Conservation (phyloP, 2,888 invertebrate genomes). For the Drosophila acutilabella region DNA sequence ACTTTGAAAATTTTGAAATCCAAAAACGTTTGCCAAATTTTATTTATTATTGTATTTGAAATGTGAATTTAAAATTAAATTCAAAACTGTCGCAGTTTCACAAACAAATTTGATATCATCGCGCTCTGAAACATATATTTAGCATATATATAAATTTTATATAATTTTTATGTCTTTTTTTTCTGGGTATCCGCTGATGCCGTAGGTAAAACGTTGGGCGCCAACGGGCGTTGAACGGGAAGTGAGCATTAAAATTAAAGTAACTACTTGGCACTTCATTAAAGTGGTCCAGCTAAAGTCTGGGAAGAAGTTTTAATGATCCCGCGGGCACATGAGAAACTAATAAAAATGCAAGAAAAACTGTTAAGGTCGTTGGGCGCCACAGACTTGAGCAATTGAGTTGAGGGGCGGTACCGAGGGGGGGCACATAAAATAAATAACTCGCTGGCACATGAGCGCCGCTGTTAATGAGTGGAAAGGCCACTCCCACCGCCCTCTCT, state of each 20-base stretch:
- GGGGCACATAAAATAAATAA: constrained; percentile 53
- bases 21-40: constrained; percentile 32
- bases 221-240: not conserved
- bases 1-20: not conserved
- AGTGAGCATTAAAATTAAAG: constrained; percentile 18
- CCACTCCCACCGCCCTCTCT: not conserved
- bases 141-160: constrained; percentile 20
- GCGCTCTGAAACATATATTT: constrained; percentile 21
- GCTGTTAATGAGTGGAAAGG: constrained; percentile 40
- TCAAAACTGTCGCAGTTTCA: constrained; percentile 11
- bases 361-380: constrained; percentile 15
- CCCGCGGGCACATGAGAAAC: constrained; percentile 12
- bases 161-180: constrained; percentile 32
- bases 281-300: constrained; percentile 3
- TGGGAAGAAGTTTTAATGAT: constrained; percentile 44
- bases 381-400: constrained; percentile 28
- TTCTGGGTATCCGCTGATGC: constrained; percentile 4
- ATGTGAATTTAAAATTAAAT: too few species aligned
- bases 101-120: constrained; percentile 53
- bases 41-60: constrained; percentile 46
- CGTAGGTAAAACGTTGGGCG: not conserved
- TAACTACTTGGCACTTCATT: constrained; percentile 14
- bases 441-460: constrained; percentile 42
- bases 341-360: constrained; percentile 11
- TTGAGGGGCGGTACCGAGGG: not conserved